Base-by-base conservation (phyloP, 2,888 invertebrate species). In the Leptinotarsa rubiginosa region DNA sequence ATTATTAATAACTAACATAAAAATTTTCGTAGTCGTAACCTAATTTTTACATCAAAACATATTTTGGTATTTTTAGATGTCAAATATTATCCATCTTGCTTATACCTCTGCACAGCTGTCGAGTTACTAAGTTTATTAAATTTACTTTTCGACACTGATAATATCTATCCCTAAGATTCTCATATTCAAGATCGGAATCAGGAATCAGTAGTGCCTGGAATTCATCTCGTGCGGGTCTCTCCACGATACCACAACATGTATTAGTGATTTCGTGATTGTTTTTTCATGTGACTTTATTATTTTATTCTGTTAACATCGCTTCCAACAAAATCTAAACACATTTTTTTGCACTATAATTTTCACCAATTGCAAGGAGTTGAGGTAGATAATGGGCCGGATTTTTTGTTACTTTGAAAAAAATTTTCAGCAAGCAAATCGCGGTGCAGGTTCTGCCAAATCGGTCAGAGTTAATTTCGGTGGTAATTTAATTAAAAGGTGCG, bases 21-120 rank as follows among this genome's bases (percentile, higher is more conserved):
- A 80, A 80, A 80, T 77, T 69, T 50, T 72, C 78, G 72, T 76
- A 74, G 75, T 79, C 79, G 80, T 82, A 84, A 82, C 84, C 83
- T 82, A 84, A 84, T 86, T 85, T 86, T 86, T 85, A 83, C 84
- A 84, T 83, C 82, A 84, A 83, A 85, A 84, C 83, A 84, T 81
- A 85, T 85, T 83, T 83, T 78, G 85, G 81, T 87, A 88, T 88
- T 87, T 87, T 87, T 87, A 87, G 87, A 85, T 84, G 83, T 85
- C 85, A 85, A 84, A 85, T 85, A 86, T 87, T 86, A 86, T 84
- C 83, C 85, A 85, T 83, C 83, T 86, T 84, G 83, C 82, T 84
- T 82, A 84, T 85, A 84, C 84, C 82, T 83, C 81, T 81, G 84
- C 81, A 85, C 85, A 87, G 86, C 86, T 86, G 85, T 86, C 79